These are phyloP conservation scores for Calcarius lapponicus DNA, from an alignment of 2,797 vertebrate genomes.

Conservation along the genomic window DNA sequence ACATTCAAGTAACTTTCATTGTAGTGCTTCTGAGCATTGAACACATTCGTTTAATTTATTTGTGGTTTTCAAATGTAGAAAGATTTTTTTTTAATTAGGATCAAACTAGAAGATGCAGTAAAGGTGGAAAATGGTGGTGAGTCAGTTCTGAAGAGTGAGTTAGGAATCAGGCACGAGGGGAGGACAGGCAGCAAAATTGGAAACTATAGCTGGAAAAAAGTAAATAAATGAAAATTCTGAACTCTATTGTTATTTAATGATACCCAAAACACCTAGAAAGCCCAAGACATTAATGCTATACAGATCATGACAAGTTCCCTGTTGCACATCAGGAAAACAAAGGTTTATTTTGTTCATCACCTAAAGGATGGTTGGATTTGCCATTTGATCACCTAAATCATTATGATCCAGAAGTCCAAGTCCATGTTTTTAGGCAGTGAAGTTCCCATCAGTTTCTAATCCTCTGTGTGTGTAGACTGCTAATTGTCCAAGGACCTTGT, in stretches of 20 bases:
- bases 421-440: rapidly evolving
- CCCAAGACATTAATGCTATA: not conserved
- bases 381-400: not conserved
- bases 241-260: not conserved
- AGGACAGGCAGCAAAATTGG: not conserved
- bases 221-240: not conserved
- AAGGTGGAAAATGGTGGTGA: not conserved
- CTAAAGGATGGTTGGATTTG: not conserved
- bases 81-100: not conserved
- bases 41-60: not conserved
- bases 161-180: no score
- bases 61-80: not conserved
- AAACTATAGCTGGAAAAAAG: not conserved
- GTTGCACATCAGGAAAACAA: not conserved
- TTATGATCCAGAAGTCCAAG: not conserved
- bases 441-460: not conserved
- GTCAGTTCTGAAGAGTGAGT: not conserved
- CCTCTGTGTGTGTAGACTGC: not conserved
- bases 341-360: not conserved
- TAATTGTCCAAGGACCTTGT: not conserved
- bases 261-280: not conserved
- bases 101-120: not conserved
- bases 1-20: not conserved
- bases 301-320: not conserved
- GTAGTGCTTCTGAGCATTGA: not conserved